Conservation (phyloP, 2,797 vertebrate genomes). For the Amphiprion clarkii region DNA sequence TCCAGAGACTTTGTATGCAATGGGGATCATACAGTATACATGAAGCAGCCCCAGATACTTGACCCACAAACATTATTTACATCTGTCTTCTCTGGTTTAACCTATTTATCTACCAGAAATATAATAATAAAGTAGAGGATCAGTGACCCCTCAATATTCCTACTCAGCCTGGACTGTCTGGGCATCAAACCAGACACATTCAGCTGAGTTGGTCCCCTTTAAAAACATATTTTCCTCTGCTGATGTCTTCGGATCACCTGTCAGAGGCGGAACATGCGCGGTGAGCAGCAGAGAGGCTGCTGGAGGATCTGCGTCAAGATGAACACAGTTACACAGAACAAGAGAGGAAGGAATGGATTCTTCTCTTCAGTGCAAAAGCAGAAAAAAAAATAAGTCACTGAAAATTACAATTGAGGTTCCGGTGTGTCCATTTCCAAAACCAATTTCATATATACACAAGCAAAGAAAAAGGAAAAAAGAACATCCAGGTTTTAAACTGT, state of each 20-base stretch:
- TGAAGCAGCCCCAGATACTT: slow-evolving; percentile 31
- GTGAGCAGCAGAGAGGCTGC: slow-evolving; percentile 43
- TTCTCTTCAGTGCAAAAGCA: slow-evolving; percentile 45
- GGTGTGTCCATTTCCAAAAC: no score
- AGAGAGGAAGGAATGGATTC: slow-evolving; percentile 9
- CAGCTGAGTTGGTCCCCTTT: slow-evolving; percentile 76
- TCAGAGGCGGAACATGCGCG: slow-evolving; percentile 86
- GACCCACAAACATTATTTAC: slow-evolving; percentile 35
- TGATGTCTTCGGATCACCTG: slow-evolving; percentile 84
- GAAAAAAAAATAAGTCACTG: no score
- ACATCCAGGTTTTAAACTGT: no score
- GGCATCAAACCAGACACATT: slow-evolving; percentile 6
- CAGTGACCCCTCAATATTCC: neutral
- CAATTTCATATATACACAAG: no score
- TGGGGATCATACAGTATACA: slow-evolving; percentile 30
- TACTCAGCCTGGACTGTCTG: neutral
- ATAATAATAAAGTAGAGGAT: neutral
- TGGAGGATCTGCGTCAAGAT: slow-evolving; percentile 36
- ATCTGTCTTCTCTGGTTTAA: neutral
- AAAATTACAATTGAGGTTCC: no score
- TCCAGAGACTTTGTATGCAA: neutral
- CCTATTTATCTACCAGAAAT: neutral
- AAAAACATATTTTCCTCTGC: slow-evolving; percentile 71
- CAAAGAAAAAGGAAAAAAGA: no score
- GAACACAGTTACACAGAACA: neutral